A percentile compares a stretch with the other conserved stretches of the same genome.
Conservation (phyloP, 2,888 invertebrate species). For the Acrobasis suavella region DNA sequence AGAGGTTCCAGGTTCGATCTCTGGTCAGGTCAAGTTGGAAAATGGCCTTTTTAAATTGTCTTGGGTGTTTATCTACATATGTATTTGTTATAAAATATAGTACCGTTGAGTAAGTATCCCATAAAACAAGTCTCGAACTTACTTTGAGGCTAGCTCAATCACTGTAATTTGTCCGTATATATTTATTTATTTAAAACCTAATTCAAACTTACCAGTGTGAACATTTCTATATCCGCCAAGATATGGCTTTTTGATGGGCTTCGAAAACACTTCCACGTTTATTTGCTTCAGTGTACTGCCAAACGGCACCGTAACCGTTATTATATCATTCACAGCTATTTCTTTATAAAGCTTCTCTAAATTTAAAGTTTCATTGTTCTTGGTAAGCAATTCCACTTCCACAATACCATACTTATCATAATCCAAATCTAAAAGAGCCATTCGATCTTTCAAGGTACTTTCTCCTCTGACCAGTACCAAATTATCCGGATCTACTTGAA, state of each 20-base stretch:
- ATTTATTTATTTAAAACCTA: no score
- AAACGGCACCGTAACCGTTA: constrained; percentile 69
- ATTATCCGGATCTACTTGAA: constrained; percentile 76
- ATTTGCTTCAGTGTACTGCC: constrained; percentile 64
- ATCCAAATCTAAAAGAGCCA: constrained; percentile 69
- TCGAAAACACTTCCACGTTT: constrained; percentile 75
- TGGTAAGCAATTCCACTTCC: constrained; percentile 70
- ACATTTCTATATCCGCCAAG: constrained; percentile 91
- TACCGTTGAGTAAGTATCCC: no score
- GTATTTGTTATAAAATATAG: no score
- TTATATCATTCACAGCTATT: constrained; percentile 66
- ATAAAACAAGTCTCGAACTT: no score
- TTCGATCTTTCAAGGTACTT: constrained; percentile 63
- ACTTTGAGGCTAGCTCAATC: no score
- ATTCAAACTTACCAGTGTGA: constrained; percentile 75
- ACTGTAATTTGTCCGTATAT: no score
- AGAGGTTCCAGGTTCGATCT: no score
- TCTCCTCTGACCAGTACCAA: constrained; percentile 76
- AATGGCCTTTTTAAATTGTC: no score
- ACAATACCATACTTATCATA: constrained; percentile 76
- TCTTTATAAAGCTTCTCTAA: constrained; percentile 73
- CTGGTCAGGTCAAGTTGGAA: no score
- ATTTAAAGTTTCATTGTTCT: constrained; percentile 63
- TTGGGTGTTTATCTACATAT: no score
- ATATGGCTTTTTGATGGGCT: constrained; percentile 87